phyloP scores from a whole-genome alignment of 2,797 vertebrate genomes.

The Anniella stebbinsi region DNA sequence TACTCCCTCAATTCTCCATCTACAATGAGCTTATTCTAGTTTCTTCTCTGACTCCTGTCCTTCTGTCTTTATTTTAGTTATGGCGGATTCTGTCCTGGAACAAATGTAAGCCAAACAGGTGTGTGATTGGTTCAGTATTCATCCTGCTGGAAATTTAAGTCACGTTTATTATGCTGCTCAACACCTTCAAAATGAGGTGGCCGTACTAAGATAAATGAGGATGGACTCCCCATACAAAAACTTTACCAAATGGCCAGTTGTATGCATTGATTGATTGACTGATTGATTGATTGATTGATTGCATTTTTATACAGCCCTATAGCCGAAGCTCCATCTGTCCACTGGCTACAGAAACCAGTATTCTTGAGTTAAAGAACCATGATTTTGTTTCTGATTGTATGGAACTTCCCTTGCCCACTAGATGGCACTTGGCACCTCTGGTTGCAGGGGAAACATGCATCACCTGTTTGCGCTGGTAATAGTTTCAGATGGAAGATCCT shows the following conservation, averaged over 20 bases:
- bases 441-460: not conserved
- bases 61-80: not conserved
- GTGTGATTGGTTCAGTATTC: not conserved
- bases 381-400: not conserved
- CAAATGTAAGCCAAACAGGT: not conserved
- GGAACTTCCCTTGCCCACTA: slow-evolving; percentile 5
- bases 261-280: too few species aligned
- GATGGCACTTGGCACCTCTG: slow-evolving; percentile 19
- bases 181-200: not conserved
- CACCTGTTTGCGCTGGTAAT: not conserved
- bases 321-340: not conserved
- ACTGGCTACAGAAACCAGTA: not conserved
- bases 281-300: too few species aligned
- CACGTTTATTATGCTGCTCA: not conserved
- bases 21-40: too few species aligned
- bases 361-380: not conserved
- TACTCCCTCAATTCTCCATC: not conserved
- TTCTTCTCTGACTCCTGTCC: not conserved
- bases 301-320: too few species aligned
- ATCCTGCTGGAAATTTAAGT: not conserved
- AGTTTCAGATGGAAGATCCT: not conserved
- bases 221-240: not conserved
- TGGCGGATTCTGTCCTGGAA: not conserved
- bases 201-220: too few species aligned
- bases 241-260: not conserved